Conservation (phyloP, 2,797 vertebrate species). For the Todus mexicanus region DNA sequence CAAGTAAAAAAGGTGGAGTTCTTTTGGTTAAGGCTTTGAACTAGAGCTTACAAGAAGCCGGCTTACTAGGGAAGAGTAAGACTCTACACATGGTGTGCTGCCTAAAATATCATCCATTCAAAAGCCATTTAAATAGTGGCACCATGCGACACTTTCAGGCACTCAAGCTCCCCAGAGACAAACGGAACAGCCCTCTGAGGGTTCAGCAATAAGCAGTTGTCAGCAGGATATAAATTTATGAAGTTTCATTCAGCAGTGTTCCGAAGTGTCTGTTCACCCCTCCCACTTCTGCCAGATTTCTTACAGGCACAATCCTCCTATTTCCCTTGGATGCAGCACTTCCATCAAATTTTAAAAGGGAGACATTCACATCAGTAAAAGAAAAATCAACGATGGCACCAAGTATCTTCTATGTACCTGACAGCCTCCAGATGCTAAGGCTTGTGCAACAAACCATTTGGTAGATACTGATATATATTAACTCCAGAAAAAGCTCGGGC, state of each 20-base stretch:
- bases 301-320: background rate
- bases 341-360: background rate
- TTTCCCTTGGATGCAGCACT: background rate
- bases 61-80: background rate
- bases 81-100: background rate
- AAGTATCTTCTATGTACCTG: background rate
- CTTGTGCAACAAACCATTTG: background rate
- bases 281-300: background rate
- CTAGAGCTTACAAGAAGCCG: background rate
- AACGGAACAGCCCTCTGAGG: background rate
- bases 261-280: fast-evolving
- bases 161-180: background rate
- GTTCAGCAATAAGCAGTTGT: background rate
- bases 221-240: background rate
- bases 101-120: background rate
- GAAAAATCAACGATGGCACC: background rate
- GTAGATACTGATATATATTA: background rate
- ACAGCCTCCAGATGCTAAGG: background rate
- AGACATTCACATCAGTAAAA: background rate
- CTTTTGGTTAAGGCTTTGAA: background rate
- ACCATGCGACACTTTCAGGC: background rate
- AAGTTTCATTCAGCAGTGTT: background rate
- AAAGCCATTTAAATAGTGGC: background rate
- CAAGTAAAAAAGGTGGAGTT: background rate
- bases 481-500: background rate